Evolutionary conservation across 92 coral and sea anemone species (phyloP), one percentile per base, ranked within the genome.

Genomic region (Micromussa lordhowensis): DNA sequence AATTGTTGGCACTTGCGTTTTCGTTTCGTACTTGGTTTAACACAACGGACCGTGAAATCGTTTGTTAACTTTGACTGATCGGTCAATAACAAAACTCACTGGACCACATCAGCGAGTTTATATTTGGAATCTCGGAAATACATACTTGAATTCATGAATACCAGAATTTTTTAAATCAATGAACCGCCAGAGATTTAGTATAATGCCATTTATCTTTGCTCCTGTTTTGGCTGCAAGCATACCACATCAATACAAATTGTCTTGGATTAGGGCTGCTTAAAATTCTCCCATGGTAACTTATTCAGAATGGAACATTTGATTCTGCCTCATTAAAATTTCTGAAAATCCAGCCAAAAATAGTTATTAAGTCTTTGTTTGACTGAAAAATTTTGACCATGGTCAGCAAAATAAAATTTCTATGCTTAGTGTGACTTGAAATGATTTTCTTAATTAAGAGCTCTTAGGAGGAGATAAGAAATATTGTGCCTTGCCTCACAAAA

Each of bases 1-100:
- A 86, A 86, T 86, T 77, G 81, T 70, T 19, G 14, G 53, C 88
- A 74, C 88, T 82, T 82, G 86, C 69, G 77, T 68, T 58, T 40
- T 68, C 77, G 48, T 80, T 82, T 68, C 77, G 26, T 31, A 59
- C 71, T 84, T 40, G 71, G 66, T 30, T 1, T 80, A 84, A 34
- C 80, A 74, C 81, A 55, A n/a, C 73, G 29, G 81, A 84, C 36
- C 73, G 88, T 74, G 70, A 84, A 57, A 71, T n/a, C 59, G 28
- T 75, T 84, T 74, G 88, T 73, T 84, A 84, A 73, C 77, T 57
- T 35, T 75, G 81, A 48, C 78, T 81, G 51, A 30, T 3, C 54
- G 32, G 12, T 5, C 29, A 66, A 80, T 75, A 77, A 75, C 64
- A n/a, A 77, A 76, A 85, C 55, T 84, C 88, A 38, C 58, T 57